Base-by-base conservation (phyloP, 2,797 vertebrate genomes). In the Melopsittacus undulatus region DNA sequence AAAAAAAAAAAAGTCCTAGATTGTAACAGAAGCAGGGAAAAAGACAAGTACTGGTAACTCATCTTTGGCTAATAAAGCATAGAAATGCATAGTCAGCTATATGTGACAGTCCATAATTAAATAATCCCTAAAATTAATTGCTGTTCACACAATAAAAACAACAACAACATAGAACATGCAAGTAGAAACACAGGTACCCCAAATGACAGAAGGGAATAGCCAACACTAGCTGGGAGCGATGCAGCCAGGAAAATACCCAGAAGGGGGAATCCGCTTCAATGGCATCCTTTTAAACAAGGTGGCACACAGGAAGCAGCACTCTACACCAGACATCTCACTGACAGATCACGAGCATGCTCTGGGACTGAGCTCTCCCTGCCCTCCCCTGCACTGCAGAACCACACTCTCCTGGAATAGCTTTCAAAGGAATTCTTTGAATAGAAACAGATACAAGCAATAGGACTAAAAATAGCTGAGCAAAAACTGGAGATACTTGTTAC, bases 361-460 rank as follows among this genome's bases (percentile, higher is more conserved):
- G 45, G 15, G 30, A 52, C 76, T 63, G 48, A 27, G 18, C 62
- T 76, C 83, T 93, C 95, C 87, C 95, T 34, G 29, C 74, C 85
- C 75, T 72, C 92, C 59, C 49, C 22, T 0, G 48, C 46, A 45
- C 59, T 29, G 2, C 63, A 8, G 8, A 94, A 79, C 51, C 62
- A 5, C 42, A 6, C 74, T 92, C 93, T 89, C 84, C 89, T 91
- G 90, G 70, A 97, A 98, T 29, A 12, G 77, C 89, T 95, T 97
- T 93, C 96, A 97, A 94, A 94, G 83, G 87, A 96, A 97, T 97
- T 96, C 97, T 97, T 87, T 97, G 95, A 98, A 97, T 97, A 97
- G 97, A 97, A 97, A 96, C 91, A 97, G 90, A 96, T 70, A 97
- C 90, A 95, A 97, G 96, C 95, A 95, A 94, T 69, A 64, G 49